phyloP scores from a whole-genome alignment of 2,113 vertebrate species.

The Megatriorchis doriae region DNA sequence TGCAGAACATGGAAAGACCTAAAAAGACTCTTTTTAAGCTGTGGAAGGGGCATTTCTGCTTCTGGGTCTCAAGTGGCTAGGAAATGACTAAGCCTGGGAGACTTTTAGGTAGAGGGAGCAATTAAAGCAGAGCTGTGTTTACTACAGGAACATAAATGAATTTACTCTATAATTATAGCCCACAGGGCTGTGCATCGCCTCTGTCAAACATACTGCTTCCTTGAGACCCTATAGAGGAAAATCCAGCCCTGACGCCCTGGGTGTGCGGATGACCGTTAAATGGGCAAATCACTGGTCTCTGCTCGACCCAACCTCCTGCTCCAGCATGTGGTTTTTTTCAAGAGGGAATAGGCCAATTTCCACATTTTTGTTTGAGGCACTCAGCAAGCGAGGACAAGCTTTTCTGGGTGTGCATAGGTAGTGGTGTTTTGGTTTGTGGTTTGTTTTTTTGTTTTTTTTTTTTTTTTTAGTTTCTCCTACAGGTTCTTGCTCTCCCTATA shows the following conservation, averaged over 20 bases:
- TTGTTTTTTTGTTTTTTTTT: too few species aligned
- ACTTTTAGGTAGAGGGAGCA: not conserved
- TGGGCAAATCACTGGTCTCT: not conserved
- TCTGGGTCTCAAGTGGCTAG: not conserved
- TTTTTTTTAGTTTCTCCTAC: not conserved
- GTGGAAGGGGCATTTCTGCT: not conserved
- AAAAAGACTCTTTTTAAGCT: not conserved
- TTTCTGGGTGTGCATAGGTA: not conserved
- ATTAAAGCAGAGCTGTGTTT: not conserved
- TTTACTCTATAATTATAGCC: not conserved
- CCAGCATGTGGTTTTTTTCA: accelerated
- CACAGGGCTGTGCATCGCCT: not conserved
- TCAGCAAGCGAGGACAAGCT: not conserved
- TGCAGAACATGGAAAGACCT: not conserved
- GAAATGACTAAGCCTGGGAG: not conserved
- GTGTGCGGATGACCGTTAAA: not conserved
- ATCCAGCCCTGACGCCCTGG: too few species aligned
- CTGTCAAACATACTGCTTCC: not conserved
- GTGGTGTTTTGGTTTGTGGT: too few species aligned
- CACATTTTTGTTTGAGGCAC: not conserved
- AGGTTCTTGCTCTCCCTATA: not conserved
- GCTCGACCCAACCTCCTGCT: not conserved
- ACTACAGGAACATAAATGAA: not conserved
- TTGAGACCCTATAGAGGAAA: not conserved
- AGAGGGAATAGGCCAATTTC: not conserved